A percentile compares a stretch with the other conserved stretches of the same genome.
phyloP scores from a whole-genome alignment of 2,888 invertebrate genomes.

The Acrocyrtus sp. region DNA sequence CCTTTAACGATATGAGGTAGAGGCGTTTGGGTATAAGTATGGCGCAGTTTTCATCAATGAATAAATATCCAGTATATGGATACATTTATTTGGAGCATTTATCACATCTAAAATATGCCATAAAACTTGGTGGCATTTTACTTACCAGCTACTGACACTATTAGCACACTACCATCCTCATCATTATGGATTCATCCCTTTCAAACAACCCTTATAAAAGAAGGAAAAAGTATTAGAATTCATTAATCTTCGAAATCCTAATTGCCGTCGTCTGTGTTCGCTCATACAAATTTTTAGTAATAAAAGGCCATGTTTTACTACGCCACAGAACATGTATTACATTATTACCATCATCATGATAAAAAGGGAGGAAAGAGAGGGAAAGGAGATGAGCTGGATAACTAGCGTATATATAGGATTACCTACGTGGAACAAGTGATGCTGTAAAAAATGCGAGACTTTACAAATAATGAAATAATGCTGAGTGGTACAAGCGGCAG shows the following conservation, averaged over 20 bases:
- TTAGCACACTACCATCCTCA: conserved; percentile 1
- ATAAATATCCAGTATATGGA: neutral
- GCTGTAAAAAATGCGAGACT: neutral
- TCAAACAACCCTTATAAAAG: too few species aligned
- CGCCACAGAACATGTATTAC: conserved; percentile 39
- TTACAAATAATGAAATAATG: neutral
- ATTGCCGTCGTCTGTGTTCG: conserved; percentile 39
- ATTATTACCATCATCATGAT: conserved; percentile 14
- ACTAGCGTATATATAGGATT: neutral
- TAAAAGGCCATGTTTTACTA: conserved; percentile 40
- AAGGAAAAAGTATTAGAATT: conserved; percentile 36
- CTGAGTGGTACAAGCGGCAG: neutral
- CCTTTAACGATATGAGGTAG: too few species aligned
- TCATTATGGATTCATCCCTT: neutral
- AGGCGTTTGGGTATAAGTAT: too few species aligned
- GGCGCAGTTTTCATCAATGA: too few species aligned
- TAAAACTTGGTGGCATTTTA: neutral
- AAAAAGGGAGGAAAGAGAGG: neutral
- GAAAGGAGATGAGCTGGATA: neutral
- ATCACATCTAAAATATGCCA: neutral
- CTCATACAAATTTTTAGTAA: conserved; percentile 27
- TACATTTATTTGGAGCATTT: conserved; percentile 13
- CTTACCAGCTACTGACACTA: neutral
- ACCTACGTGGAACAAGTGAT: conserved; percentile 1
- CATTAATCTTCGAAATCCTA: conserved; percentile 48